phyloP scores from a whole-genome alignment of 2,888 invertebrate genomes.

The Lepidochitona cinerea region DNA sequence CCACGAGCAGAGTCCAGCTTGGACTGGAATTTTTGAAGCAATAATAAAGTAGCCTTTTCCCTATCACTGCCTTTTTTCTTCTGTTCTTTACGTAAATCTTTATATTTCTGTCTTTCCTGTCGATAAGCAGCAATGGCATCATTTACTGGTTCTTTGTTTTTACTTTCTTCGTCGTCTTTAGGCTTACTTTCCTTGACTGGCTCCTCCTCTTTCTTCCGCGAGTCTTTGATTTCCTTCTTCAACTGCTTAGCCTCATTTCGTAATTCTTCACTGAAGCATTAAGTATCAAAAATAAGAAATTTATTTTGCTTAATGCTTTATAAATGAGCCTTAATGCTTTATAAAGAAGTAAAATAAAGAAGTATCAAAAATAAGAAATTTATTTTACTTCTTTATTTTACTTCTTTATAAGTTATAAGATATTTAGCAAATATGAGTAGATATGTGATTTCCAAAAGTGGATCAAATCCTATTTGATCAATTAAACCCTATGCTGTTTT shows the following conservation, averaged over 20 bases:
- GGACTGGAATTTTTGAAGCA: slow-evolving; percentile 87
- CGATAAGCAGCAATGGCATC: slow-evolving; percentile 56
- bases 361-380: too few relatives aligned
- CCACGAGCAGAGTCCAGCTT: slow-evolving; percentile 80
- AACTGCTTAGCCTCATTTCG: slow-evolving; percentile 42
- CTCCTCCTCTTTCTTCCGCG: slow-evolving; percentile 36
- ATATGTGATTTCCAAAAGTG: too few relatives aligned
- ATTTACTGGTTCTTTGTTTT: slow-evolving; percentile 29
- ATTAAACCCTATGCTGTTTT: too few relatives aligned
- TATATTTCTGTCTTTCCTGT: slow-evolving; percentile 60
- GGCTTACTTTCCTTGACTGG: slow-evolving; percentile 22
- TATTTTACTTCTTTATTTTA: too few relatives aligned
- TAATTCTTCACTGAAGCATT: slow-evolving; percentile 48
- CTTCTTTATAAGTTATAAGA: too few relatives aligned
- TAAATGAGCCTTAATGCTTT: too few relatives aligned
- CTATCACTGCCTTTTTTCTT: slow-evolving; percentile 53
- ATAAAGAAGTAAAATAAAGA: too few relatives aligned
- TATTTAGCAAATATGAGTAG: too few relatives aligned
- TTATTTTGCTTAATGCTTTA: too few relatives aligned
- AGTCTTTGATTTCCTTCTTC: slow-evolving; percentile 45
- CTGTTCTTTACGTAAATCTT: slow-evolving; percentile 49
- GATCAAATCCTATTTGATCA: too few relatives aligned
- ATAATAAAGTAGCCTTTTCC: slow-evolving; percentile 78
- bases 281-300: not conserved
- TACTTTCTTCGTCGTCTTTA: slow-evolving; percentile 17